Percentiles rank a stretch among this genome's conserved stretches.
phyloP scores from a whole-genome alignment of 2,113 vertebrate genomes.

The Paramisgurnus dabryanus region DNA sequence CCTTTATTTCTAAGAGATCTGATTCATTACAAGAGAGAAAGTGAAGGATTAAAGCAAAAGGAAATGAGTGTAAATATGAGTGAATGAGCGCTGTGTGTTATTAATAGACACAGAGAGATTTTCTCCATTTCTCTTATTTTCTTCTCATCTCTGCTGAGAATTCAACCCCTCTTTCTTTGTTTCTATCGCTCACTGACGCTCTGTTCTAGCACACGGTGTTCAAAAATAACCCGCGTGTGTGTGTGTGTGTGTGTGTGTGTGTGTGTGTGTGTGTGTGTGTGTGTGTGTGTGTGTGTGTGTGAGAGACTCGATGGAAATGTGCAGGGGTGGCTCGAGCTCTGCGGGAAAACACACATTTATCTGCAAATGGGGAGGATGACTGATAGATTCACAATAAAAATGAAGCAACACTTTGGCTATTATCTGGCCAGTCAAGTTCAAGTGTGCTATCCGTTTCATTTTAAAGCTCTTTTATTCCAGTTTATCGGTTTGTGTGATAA shows the following conservation, averaged over 20 bases:
- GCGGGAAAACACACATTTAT: conserved; percentile 1
- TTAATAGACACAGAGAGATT: conserved; percentile 77
- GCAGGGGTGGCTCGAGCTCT: conserved; percentile 37
- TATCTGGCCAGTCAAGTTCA: too few relatives aligned
- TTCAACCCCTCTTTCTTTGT: conserved; percentile 11
- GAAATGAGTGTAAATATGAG: conserved; percentile 37
- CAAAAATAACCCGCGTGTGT: conserved; percentile 44
- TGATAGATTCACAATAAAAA: not conserved
- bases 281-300: not conserved
- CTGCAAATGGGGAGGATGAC: too few relatives aligned
- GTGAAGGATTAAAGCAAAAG: conserved; percentile 27
- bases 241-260: not conserved
- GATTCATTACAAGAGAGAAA: not conserved
- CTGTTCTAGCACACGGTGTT: conserved; percentile 55
- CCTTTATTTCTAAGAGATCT: not conserved
- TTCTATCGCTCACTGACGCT: conserved; percentile 37
- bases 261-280: conserved; percentile 1
- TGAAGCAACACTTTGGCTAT: too few relatives aligned
- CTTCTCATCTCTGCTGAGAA: conserved; percentile 32
- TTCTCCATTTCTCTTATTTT: conserved; percentile 55
- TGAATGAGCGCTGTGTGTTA: conserved; percentile 67
- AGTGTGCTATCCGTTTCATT: too few relatives aligned
- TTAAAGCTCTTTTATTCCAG: too few relatives aligned
- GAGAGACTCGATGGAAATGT: conserved; percentile 43
- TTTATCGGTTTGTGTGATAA: too few relatives aligned